A percentile compares a stretch with the other conserved stretches of the same genome.
Evolutionary conservation across 2,113 vertebrate genomes (phyloP).

Genomic region (Callaeas wilsoni): DNA sequence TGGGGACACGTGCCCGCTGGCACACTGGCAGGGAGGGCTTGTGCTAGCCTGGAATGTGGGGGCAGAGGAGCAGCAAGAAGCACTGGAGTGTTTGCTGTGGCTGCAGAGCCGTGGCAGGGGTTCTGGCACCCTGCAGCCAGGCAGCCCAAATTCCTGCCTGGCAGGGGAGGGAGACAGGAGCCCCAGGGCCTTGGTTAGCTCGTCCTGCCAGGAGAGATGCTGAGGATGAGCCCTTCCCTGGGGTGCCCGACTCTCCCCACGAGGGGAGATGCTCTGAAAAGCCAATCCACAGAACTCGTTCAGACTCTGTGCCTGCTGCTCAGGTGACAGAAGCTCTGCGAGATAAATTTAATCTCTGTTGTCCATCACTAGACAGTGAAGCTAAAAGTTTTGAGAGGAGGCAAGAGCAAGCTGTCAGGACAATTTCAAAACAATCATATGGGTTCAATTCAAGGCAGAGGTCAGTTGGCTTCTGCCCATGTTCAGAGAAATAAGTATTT

Average conservation of each 20-base stretch:
- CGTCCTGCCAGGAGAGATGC: neutral
- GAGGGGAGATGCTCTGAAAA: neutral
- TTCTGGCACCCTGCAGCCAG: neutral
- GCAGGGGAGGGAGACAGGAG: neutral
- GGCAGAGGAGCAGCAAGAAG: neutral
- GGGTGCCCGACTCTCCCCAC: neutral
- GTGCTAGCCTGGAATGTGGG: rapidly evolving
- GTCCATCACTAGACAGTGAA: neutral
- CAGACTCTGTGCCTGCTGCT: neutral
- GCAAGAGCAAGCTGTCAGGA: neutral
- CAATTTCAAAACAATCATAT: rapidly evolving
- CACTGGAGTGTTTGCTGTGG: neutral
- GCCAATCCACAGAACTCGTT: neutral
- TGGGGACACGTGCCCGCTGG: neutral
- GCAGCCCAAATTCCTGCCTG: neutral
- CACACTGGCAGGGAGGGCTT: neutral
- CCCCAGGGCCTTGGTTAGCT: neutral
- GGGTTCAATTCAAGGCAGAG: neutral
- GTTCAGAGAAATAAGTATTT: neutral
- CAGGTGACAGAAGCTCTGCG: neutral
- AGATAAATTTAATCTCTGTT: neutral
- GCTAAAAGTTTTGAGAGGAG: neutral
- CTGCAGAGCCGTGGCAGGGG: neutral
- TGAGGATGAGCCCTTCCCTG: neutral
- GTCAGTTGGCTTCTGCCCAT: neutral